Evolutionary conservation across 2,888 invertebrate genomes (phyloP).

Genomic region (Alloscopus bannaensis): DNA sequence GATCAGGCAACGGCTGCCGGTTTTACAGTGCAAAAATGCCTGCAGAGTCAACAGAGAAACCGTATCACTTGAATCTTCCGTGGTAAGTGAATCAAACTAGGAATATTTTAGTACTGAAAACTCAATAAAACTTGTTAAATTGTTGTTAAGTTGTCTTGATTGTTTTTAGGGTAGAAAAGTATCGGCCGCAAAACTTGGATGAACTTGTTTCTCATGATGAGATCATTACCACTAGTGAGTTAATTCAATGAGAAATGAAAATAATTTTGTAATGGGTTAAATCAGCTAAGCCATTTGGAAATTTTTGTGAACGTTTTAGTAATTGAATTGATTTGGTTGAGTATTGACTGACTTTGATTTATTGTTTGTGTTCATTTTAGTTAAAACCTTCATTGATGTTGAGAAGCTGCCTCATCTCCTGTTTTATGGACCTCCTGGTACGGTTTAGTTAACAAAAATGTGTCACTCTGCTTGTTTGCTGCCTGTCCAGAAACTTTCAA

Average conservation of each 20-base stretch:
- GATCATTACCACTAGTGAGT: slow-evolving; percentile 95
- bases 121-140: not conserved
- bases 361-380: slow-evolving; percentile 77
- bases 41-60: slow-evolving; percentile 59
- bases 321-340: too few species aligned
- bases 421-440: slow-evolving; percentile 94
- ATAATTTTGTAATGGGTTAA: slow-evolving; percentile 16
- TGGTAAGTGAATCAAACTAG: slow-evolving; percentile 60
- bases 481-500: not conserved
- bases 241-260: not conserved
- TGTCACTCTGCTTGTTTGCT: too few species aligned
- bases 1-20: too few species aligned
- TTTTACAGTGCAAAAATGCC: too few species aligned
- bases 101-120: not conserved
- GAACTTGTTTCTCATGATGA: slow-evolving; percentile 98
- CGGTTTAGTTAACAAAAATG: too few species aligned
- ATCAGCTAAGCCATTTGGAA: too few species aligned
- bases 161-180: slow-evolving; percentile 95
- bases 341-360: too few species aligned
- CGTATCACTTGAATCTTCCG: slow-evolving; percentile 69
- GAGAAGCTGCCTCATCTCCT: slow-evolving; percentile 96
- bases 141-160: not conserved
- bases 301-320: too few species aligned
- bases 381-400: slow-evolving; percentile 83
- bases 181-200: slow-evolving; percentile 91